Base-by-base conservation (phyloP, 2,113 vertebrate genomes). In the Lipotes vexillifer region DNA sequence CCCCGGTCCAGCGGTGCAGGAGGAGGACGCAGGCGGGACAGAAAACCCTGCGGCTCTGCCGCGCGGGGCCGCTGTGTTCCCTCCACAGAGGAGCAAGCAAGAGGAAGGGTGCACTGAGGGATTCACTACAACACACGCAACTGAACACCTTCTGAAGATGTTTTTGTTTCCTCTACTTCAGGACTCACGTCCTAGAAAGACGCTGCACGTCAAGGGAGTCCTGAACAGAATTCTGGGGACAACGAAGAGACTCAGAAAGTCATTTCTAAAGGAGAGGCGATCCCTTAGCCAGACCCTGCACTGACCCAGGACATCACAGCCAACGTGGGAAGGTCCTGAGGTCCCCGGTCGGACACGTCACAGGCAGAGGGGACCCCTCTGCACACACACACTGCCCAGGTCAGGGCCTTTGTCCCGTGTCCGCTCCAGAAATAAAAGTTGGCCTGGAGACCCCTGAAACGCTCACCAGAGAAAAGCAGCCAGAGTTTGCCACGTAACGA, bases 401-500 rank as follows among this genome's bases (percentile, higher is more conserved):
- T 13, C 1, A 13, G 12, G 46, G 9, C 61, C 57, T 46, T 69
- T 14, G 25, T 23, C n/a, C 52, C 8, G 46, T 0, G 14, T 80
- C 77, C 11, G 9, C 61, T 84, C 27, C 93, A 46, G 71, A 87
- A 90, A 33, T 5, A 21, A 36, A 15, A n/a, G n/a, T 2, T 33
- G 15, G 63, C 71, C 31, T 38, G 9, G 25, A 21, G n/a, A 59
- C 29, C 52, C 38, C 18, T 46, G 52, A 38, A 68, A 61, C 65
- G 33, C 97, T 97, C 85, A 99, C 99, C 99, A 93, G 99, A 99
- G 61, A 99, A 99, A 0, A 99, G 98, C 69, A 99, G 99, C 99
- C 99, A 99, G 84, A 99, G 99, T 98, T 99, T 99, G 78, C 99
- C 99, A 12, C 99, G 98, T 85, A 99, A 98, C 0, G 99, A 99